Evolutionary conservation across 2,888 invertebrate species (phyloP).

Genomic region (Teleogryllus oceanicus): DNA sequence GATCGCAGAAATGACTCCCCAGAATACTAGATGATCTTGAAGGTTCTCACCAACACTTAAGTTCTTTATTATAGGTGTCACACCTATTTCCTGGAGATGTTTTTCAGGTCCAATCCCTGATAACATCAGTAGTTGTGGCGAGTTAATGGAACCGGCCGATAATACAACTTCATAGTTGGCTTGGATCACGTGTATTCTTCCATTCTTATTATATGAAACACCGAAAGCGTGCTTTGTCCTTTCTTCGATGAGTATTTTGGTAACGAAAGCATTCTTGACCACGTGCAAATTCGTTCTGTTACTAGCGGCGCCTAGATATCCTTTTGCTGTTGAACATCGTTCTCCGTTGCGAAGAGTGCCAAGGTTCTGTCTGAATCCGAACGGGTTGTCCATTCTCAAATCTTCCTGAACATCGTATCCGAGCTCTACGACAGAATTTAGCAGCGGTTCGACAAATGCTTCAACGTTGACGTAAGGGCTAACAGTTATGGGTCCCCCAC

Average conservation of each 20-base stretch:
- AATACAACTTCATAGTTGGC: conserved; percentile 51
- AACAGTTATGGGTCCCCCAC: conserved; percentile 51
- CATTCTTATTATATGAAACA: conserved; percentile 60
- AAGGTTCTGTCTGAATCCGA: not conserved
- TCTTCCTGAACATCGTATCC: conserved; percentile 43
- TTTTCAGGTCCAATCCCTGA: conserved; percentile 55
- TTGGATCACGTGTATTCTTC: conserved; percentile 45
- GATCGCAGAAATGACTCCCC: not conserved
- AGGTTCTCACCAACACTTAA: conserved; percentile 47
- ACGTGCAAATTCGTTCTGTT: conserved; percentile 65
- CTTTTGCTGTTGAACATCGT: conserved; percentile 57
- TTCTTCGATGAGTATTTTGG: conserved; percentile 64
- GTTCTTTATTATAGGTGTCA: conserved; percentile 42
- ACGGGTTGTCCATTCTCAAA: no score
- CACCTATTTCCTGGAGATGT: conserved; percentile 45
- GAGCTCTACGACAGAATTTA: conserved; percentile 50
- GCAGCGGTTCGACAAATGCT: conserved; percentile 47
- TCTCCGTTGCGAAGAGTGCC: conserved; percentile 49
- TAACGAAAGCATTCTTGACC: conserved; percentile 58
- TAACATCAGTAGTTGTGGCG: conserved; percentile 59
- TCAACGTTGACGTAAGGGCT: conserved; percentile 51
- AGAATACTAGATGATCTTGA: conserved; percentile 45
- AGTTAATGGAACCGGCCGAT: conserved; percentile 56
- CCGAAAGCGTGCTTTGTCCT: conserved; percentile 62
- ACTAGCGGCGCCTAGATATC: conserved; percentile 60